Percentiles rank a stretch among this genome's conserved stretches.
These are phyloP conservation scores for Panzeria rudis DNA, from an alignment of 2,888 invertebrate species.

Conservation along the genomic window DNA sequence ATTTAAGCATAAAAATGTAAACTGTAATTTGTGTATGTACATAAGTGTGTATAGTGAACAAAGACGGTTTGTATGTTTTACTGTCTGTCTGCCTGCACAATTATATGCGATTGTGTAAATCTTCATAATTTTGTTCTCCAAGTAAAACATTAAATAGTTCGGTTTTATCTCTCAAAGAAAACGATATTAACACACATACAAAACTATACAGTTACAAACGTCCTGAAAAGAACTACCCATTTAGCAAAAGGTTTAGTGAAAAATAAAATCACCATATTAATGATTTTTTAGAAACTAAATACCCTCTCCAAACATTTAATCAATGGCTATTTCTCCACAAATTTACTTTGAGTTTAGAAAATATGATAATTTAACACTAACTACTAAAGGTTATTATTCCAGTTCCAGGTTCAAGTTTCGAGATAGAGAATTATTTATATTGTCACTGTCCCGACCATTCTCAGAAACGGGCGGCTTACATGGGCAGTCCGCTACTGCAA, in stretches of 20 bases:
- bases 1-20: slow-evolving; percentile 13
- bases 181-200: slow-evolving; percentile 8
- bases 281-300: background rate
- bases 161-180: slow-evolving; percentile 56
- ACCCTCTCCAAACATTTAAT: too few relatives aligned
- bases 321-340: too few relatives aligned
- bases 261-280: background rate
- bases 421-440: too few relatives aligned
- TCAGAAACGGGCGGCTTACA: too few relatives aligned
- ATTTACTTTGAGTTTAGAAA: too few relatives aligned
- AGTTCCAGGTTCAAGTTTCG: too few relatives aligned
- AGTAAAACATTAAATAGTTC: slow-evolving; percentile 61
- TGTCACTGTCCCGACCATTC: too few relatives aligned
- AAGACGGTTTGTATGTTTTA: background rate
- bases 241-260: background rate
- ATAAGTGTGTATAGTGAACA: background rate
- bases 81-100: slow-evolving; percentile 18
- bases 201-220: background rate
- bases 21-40: slow-evolving; percentile 2
- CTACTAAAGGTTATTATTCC: too few relatives aligned
- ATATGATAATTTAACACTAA: too few relatives aligned
- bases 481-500: too few relatives aligned
- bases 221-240: slow-evolving; percentile 13
- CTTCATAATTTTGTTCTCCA: slow-evolving; percentile 46
- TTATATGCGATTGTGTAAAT: slow-evolving; percentile 8